Conservation (phyloP, 2,113 vertebrate species). For the Miniopterus natalensis region DNA sequence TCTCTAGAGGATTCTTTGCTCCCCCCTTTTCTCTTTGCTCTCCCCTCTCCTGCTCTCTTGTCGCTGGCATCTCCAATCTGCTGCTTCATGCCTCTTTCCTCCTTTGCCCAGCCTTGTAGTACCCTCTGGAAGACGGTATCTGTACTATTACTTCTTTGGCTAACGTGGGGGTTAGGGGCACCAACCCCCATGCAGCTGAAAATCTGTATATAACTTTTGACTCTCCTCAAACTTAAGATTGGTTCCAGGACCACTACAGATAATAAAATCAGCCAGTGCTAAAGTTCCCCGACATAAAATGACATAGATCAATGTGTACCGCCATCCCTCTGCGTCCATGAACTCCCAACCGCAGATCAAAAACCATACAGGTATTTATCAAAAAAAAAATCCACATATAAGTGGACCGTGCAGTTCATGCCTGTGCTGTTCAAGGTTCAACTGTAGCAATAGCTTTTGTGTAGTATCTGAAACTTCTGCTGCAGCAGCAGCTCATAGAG, state of each 20-base stretch:
- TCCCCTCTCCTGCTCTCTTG: not conserved
- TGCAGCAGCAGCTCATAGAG: not conserved
- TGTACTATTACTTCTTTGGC: not conserved
- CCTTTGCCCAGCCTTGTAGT: not conserved
- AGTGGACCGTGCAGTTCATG: not conserved
- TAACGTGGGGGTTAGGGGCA: not conserved
- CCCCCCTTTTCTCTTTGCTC: not conserved
- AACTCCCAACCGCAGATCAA: not conserved
- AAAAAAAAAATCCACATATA: not conserved
- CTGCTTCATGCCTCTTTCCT: not conserved
- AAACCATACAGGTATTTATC: not conserved
- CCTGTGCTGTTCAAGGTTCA: not conserved
- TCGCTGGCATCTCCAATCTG: not conserved
- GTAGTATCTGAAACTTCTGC: not conserved
- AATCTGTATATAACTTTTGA: not conserved
- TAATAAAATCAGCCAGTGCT: not conserved
- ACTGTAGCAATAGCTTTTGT: constrained; percentile 7
- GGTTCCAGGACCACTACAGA: not conserved
- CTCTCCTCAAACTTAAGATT: not conserved
- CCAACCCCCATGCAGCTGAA: not conserved
- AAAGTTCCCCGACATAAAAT: not conserved
- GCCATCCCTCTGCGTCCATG: not conserved
- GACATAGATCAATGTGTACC: not conserved
- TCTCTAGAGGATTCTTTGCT: not conserved
- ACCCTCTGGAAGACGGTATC: not conserved